phyloP scores from a whole-genome alignment of 2,113 vertebrate species.

The Lasiurus cinereus region DNA sequence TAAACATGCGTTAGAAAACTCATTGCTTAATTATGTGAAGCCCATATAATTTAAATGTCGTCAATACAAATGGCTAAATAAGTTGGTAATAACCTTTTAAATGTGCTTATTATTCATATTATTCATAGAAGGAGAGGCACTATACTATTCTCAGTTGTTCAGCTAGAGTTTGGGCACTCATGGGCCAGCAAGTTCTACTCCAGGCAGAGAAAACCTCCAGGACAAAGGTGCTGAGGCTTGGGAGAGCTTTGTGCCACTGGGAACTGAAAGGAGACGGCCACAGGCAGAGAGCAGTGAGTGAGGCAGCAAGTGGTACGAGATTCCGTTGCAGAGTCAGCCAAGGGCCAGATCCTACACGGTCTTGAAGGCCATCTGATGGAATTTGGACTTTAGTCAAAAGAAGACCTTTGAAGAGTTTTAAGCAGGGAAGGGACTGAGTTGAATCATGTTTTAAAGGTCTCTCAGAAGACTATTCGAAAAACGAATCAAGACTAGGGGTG shows the following conservation, averaged over 20 bases:
- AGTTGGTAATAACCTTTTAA: neutral
- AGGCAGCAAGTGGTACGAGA: neutral
- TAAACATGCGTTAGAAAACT: constrained; percentile 44
- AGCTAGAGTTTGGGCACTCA: neutral
- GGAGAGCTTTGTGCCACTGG: neutral
- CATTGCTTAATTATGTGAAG: neutral
- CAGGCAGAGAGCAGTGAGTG: neutral
- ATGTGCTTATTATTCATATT: neutral
- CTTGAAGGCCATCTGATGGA: neutral
- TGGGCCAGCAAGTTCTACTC: neutral
- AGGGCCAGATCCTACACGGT: neutral
- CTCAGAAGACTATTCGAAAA: neutral
- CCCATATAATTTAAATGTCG: neutral
- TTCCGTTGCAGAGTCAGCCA: neutral
- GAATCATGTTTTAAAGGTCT: constrained; percentile 17
- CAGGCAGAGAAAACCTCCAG: neutral
- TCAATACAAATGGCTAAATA: constrained; percentile 47
- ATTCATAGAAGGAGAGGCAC: neutral
- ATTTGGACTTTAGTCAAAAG: neutral
- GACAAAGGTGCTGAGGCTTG: neutral
- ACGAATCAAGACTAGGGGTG: neutral
- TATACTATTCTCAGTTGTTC: neutral
- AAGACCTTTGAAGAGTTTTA: constrained; percentile 35
- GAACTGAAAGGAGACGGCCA: neutral
- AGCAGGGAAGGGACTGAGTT: neutral